Conservation (phyloP, 2,888 invertebrate species). For the Drosophila longiperda region DNA sequence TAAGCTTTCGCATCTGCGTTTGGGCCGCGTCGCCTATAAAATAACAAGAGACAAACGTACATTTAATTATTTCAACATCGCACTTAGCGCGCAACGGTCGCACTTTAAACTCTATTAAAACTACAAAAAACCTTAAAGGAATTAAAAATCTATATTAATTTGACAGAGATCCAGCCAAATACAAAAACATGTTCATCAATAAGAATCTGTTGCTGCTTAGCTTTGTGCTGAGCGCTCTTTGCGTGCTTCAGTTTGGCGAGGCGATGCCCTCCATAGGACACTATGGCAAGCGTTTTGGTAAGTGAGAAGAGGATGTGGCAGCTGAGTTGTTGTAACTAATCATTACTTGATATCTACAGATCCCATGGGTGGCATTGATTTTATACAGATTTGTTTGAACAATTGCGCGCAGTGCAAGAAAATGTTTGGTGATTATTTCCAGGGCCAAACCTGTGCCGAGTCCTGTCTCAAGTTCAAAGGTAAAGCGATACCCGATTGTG, state of each 20-base stretch:
- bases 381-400: conserved; percentile 90
- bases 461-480: conserved; percentile 93
- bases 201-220: conserved; percentile 62
- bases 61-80: conserved; percentile 68
- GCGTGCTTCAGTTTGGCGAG: conserved; percentile 60
- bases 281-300: conserved; percentile 84
- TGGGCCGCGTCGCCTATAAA: conserved; percentile 78
- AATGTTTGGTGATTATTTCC: conserved; percentile 94
- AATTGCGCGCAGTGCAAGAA: conserved; percentile 96
- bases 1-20: conserved; percentile 71
- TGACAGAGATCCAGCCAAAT: conserved; percentile 14
- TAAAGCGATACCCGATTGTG: conserved; percentile 93
- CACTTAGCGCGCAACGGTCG: conserved; percentile 63
- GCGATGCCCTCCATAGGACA: conserved; percentile 82
- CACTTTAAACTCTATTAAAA: conserved; percentile 8
- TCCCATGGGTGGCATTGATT: conserved; percentile 85
- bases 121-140: neutral
- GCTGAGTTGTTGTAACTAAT: neutral
- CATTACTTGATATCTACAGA: conserved; percentile 45
- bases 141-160: conserved; percentile 15
- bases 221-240: conserved; percentile 61
- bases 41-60: conserved; percentile 66
- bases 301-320: conserved; percentile 12
- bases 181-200: conserved; percentile 56
- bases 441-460: conserved; percentile 93